These are phyloP conservation scores for Aphelenchoides fujianensis DNA, from an alignment of 1,140 invertebrate genomes.

Conservation along the genomic window DNA sequence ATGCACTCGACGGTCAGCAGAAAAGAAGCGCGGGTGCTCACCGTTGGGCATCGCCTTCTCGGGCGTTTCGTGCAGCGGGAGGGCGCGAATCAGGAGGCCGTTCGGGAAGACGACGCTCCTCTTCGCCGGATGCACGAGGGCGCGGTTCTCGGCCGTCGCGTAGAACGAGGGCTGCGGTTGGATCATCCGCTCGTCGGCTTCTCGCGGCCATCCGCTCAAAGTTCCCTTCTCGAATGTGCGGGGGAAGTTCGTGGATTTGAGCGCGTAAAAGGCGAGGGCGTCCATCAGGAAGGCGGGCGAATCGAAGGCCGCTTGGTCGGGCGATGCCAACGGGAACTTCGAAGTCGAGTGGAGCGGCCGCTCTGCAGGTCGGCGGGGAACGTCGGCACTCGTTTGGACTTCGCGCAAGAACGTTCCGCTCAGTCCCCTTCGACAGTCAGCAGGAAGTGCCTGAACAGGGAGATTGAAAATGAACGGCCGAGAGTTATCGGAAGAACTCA, in stretches of 20 bases:
- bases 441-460: constrained; percentile 10
- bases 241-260: constrained; percentile 26
- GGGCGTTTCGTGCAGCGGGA: constrained; percentile 63
- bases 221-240: constrained; percentile 22
- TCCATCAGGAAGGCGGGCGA: constrained; percentile 9
- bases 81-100: constrained; percentile 64
- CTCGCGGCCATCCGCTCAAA: not conserved
- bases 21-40: no score
- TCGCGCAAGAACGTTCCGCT: constrained; percentile 12
- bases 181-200: not conserved
- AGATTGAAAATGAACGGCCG: constrained; percentile 22
- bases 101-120: constrained; percentile 17
- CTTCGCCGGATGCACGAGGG: constrained; percentile 21
- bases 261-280: constrained; percentile 16
- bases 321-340: not conserved
- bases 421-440: constrained; percentile 20
- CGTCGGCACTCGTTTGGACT: not conserved
- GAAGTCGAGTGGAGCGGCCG: no score
- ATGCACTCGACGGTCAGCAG: no score
- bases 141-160: constrained; percentile 2
- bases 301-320: constrained; percentile 4
- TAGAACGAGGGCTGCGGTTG: constrained; percentile 21
- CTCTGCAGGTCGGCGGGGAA: not conserved
- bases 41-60: no score
- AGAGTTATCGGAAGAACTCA: no score